Base-by-base conservation (phyloP, 2,888 invertebrate genomes). In the Eremobia ochroleuca region DNA sequence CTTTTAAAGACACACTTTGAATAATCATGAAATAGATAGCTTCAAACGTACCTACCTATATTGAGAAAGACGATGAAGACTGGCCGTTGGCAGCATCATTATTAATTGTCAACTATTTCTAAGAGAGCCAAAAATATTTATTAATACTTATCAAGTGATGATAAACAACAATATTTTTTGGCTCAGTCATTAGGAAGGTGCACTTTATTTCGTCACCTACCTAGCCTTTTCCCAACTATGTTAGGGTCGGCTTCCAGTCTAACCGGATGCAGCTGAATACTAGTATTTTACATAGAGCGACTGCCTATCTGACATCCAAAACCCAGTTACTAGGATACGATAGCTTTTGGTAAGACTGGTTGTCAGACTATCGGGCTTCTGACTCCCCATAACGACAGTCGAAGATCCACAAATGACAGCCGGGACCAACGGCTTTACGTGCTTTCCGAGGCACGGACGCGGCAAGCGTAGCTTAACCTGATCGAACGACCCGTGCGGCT, bases 71-170 rank as follows among this genome's bases (percentile, higher is more conserved):
- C 55, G 37, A 70, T 70, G 43, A 9, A n/a, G 61, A 46, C 9
- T 9, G 11, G 9, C 31, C 21, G 31, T 52, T 62, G 76, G 21
- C 58, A 76, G 58, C 46, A 1, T 31, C 9, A 55, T 21, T 64
- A 55, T 55, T 70, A 43, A 70, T 52, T 52, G 71, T 25, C 25
- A 62, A 69, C 43, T 79, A 79, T 40, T n/a, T 37, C 21, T 46
- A 28, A 46, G 65, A 18, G 65, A 58, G 71, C 80, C 80, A 77
- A 79, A 49, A 28, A 43, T 25, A 43, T 61, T 61, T 70, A 79
- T 28, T 61, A 25, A 52, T 52, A 69, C 79, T 34, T 55, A 34
- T 3, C 0, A 31, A 71, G 61, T 71, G 81, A 55, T 77, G 77
- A 77, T 80, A 43, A 72, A 77, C 71, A 43, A 11, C 6, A 6